Evolutionary conservation across 1,140 invertebrate species (phyloP), one percentile per base, ranked within the genome.

Genomic region (Nephila pilipes): DNA sequence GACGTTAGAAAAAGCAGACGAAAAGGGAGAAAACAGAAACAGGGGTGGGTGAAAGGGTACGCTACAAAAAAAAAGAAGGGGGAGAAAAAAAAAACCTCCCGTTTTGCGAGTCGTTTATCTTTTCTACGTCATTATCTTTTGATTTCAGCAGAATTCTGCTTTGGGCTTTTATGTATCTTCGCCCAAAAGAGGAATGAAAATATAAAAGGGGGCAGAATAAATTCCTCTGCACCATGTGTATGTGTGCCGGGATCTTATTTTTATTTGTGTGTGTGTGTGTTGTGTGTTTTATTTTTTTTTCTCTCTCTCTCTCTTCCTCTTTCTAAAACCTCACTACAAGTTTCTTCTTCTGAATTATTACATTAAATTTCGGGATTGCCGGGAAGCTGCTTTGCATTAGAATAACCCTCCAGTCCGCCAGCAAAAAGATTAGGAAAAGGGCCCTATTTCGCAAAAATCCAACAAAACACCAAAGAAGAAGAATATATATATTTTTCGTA

Each of bases 61-160:
- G 18, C 8, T 16, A 36, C 29, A 75, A 75, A 75, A 75, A 32
- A 75, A 32, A 75, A 89, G 10, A 0, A 36, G n/a, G 12, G 85
- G 69, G 85, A 4, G 36, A 65, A 85, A 63, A 38, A 83, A 14
- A 10, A 46, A 57, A 69, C 80, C 12, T 25, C 79, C 54, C 54
- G 36, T 92, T 81, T 92, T 81, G 75, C 55, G n/a, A 32, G 90
- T 92, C 90, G 90, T 92, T 92, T 92, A 92, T 92, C 90, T 92
- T 85, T 92, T 92, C 90, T 92, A 85, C 29, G 90, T 92, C 90
- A 92, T 92, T 92, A 92, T 92, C 90, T 92, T 90, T 85, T 85
- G 90, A 92, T 92, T 92, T 92, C 90, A 85, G 80, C 80, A 75
- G 65, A 80, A 60, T 85, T 75, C 38, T 63, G 25, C 54, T 38